These are phyloP conservation scores for Watersipora subatra DNA, from an alignment of 1,140 invertebrate genomes.

Conservation along the genomic window DNA sequence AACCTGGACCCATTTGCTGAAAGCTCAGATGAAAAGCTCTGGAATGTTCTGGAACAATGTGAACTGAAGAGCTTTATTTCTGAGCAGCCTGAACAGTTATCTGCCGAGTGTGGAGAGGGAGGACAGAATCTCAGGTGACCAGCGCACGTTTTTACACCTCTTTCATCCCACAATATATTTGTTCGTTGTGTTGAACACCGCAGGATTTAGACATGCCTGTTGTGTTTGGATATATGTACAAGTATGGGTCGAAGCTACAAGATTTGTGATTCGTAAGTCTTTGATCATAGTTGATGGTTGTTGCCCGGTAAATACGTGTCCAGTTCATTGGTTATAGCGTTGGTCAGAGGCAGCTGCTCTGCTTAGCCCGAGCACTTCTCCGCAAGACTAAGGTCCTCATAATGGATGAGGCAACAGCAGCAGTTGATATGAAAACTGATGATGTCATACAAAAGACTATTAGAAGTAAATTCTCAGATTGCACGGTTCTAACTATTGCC, in stretches of 20 bases:
- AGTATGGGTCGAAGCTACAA: no score
- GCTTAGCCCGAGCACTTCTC: constrained; percentile 68
- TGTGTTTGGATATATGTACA: no score
- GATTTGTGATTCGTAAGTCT: no score
- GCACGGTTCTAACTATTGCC: constrained; percentile 84
- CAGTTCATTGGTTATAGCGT: no score
- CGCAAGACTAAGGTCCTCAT: constrained; percentile 78
- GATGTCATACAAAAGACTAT: constrained; percentile 83
- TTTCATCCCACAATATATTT: no score
- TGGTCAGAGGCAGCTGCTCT: constrained; percentile 75
- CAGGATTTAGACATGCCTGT: no score
- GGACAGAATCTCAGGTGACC: constrained; percentile 37
- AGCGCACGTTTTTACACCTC: no score
- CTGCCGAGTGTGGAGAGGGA: constrained; percentile 27
- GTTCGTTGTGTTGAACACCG: no score
- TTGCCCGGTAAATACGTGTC: no score
- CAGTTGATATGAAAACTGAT: constrained; percentile 46
- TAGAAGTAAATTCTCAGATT: constrained; percentile 67
- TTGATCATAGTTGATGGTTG: no score
- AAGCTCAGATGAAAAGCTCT: constrained; percentile 43
- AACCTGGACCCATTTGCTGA: constrained; percentile 53
- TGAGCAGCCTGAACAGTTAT: constrained; percentile 14
- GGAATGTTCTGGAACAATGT: constrained; percentile 21
- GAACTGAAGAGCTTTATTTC: constrained; percentile 29
- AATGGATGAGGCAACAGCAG: constrained; percentile 86